Conservation (phyloP, 2,797 vertebrate species). For the Gymnothorax javanicus region DNA sequence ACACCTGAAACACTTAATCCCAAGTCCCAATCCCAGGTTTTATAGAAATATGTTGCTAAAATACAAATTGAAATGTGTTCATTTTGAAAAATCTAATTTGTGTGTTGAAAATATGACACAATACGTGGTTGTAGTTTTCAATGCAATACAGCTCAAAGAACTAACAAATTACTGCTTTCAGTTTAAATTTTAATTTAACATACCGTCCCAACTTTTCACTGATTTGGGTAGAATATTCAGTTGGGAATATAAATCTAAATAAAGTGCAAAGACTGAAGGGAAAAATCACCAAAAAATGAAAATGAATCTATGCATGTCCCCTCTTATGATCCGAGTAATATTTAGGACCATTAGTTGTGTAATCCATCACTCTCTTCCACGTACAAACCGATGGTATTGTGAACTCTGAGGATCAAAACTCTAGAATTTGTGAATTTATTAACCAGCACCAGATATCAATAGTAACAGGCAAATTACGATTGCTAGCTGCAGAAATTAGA, state of each 20-base stretch:
- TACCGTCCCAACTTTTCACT: too few species aligned
- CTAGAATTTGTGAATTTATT: not conserved
- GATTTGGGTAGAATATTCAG: slow-evolving; percentile 33
- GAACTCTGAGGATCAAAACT: not conserved
- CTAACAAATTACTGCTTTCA: too few species aligned
- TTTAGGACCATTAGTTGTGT: not conserved
- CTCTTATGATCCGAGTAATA: slow-evolving; percentile 10
- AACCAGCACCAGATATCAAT: slow-evolving; percentile 6
- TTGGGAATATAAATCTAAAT: slow-evolving; percentile 41
- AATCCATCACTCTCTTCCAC: not conserved
- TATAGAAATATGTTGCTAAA: too few species aligned
- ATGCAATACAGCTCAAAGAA: too few species aligned
- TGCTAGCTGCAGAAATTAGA: not conserved
- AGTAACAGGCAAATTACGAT: slow-evolving; percentile 18
- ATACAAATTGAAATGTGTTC: too few species aligned
- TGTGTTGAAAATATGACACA: too few species aligned
- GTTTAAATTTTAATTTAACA: too few species aligned
- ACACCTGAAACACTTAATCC: too few species aligned
- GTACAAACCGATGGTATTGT: slow-evolving; percentile 9
- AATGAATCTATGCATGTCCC: slow-evolving; percentile 12
- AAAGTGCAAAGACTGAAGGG: slow-evolving; percentile 38
- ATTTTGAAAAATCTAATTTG: too few species aligned
- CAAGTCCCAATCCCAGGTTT: too few species aligned
- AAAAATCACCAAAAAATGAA: slow-evolving; percentile 15
- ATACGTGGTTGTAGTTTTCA: too few species aligned